These are phyloP conservation scores for Spongia lamella DNA, from an alignment of 37 sponge, comb jelly and placozoan species.

Conservation along the genomic window DNA sequence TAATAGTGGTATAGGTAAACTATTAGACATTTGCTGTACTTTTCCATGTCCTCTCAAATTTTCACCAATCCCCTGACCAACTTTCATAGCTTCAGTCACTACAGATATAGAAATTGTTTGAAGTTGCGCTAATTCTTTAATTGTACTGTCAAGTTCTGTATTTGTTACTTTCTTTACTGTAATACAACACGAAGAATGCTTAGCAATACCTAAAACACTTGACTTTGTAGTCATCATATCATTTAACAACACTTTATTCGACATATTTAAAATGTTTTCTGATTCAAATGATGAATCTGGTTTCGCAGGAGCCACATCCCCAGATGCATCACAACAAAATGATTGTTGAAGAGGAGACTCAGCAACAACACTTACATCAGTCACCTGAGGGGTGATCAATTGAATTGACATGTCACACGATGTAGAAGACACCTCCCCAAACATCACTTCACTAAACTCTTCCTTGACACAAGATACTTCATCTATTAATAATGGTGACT, in stretches of 20 bases:
- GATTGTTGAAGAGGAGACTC: not conserved
- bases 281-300: not conserved
- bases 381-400: not conserved
- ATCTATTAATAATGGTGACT: conserved; percentile 39
- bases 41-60: not conserved
- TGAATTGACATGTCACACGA: not conserved
- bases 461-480: conserved; percentile 30
- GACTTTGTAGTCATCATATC: too few relatives aligned
- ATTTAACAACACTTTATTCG: not conserved
- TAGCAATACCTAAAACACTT: too few relatives aligned
- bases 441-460: not conserved
- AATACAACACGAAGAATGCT: too few relatives aligned
- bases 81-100: conserved; percentile 6
- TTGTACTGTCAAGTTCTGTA: too few relatives aligned
- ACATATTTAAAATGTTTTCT: not conserved
- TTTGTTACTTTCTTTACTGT: too few relatives aligned
- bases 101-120: not conserved
- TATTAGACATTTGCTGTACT: not conserved
- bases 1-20: not conserved
- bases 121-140: too few relatives aligned
- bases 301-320: not conserved
- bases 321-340: conserved; percentile 10
- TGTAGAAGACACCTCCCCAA: not conserved
- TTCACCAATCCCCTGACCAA: too few relatives aligned
- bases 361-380: conserved; percentile 11